Conservation (phyloP, 2,113 vertebrate genomes). For the Caranx ignobilis region DNA sequence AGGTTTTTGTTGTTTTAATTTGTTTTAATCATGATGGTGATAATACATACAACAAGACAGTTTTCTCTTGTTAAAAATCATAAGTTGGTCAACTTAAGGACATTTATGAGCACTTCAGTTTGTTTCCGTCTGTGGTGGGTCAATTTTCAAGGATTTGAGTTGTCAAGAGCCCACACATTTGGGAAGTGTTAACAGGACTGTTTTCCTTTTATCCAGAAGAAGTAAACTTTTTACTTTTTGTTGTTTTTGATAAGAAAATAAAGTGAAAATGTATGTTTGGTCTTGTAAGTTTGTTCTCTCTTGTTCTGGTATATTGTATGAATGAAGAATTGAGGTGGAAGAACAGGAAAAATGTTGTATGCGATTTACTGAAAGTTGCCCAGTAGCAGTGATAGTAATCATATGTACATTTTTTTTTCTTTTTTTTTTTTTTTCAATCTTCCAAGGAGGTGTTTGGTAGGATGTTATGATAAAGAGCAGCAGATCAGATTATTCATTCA, state of each 20-base stretch:
- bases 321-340: neutral
- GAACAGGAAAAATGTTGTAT: no score
- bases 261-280: constrained; percentile 56
- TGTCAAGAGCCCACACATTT: constrained; percentile 44
- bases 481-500: no score
- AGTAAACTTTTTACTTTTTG: constrained; percentile 73
- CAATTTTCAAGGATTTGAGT: constrained; percentile 61
- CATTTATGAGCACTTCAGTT: constrained; percentile 47
- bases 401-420: no score
- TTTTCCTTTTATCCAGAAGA: constrained; percentile 66
- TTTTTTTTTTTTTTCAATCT: no score
- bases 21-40: constrained; percentile 24
- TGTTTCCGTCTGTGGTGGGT: constrained; percentile 47
- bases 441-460: no score
- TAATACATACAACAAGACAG: constrained; percentile 19
- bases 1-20: constrained; percentile 32
- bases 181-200: constrained; percentile 39
- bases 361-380: neutral
- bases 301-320: neutral
- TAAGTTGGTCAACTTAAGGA: constrained; percentile 47
- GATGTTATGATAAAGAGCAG: no score
- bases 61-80: constrained; percentile 53
- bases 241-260: constrained; percentile 81
- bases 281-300: neutral
- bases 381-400: no score